Percentiles rank a stretch among this genome's conserved stretches.
phyloP scores from a whole-genome alignment of 2,888 invertebrate species.

The Malthinus seriepunctatus region DNA sequence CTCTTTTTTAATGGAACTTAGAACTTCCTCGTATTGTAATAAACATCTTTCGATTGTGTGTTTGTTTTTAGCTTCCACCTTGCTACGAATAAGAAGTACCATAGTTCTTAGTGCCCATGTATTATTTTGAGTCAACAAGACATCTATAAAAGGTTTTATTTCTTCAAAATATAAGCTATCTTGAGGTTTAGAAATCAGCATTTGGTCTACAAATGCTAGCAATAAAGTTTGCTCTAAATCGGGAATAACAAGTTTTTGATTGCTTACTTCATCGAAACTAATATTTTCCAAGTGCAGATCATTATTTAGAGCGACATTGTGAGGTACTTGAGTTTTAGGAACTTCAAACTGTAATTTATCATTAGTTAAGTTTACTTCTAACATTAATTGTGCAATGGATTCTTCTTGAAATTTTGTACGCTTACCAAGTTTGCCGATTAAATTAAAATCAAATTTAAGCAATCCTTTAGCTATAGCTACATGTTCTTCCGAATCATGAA shows the following conservation, averaged over 20 bases:
- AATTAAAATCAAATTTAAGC: slow-evolving; percentile 68
- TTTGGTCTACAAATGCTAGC: slow-evolving; percentile 72
- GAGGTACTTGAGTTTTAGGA: slow-evolving; percentile 62
- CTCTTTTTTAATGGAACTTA: slow-evolving; percentile 59
- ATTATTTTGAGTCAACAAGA: slow-evolving; percentile 67
- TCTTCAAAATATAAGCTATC: slow-evolving; percentile 83
- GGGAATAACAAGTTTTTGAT: slow-evolving; percentile 58
- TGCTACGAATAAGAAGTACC: slow-evolving; percentile 75
- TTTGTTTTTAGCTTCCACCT: slow-evolving; percentile 74
- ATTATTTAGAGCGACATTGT: slow-evolving; percentile 77
- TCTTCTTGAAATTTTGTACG: slow-evolving; percentile 88
- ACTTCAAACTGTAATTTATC: slow-evolving; percentile 55
- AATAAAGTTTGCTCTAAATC: slow-evolving; percentile 79
- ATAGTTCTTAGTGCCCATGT: slow-evolving; percentile 78
- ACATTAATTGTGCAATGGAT: slow-evolving; percentile 79
- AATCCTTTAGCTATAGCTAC: slow-evolving; percentile 65
- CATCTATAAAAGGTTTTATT: slow-evolving; percentile 74
- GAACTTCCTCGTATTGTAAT: slow-evolving; percentile 81
- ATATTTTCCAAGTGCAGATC: slow-evolving; percentile 84
- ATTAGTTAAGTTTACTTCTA: slow-evolving; percentile 63
- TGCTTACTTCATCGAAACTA: slow-evolving; percentile 64
- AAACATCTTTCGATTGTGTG: slow-evolving; percentile 88
- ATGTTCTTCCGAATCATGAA: slow-evolving; percentile 70
- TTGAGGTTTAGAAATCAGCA: slow-evolving; percentile 75
- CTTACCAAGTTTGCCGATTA: slow-evolving; percentile 82